Conservation (phyloP, 1,140 invertebrate genomes). For the Panonychus citri region DNA sequence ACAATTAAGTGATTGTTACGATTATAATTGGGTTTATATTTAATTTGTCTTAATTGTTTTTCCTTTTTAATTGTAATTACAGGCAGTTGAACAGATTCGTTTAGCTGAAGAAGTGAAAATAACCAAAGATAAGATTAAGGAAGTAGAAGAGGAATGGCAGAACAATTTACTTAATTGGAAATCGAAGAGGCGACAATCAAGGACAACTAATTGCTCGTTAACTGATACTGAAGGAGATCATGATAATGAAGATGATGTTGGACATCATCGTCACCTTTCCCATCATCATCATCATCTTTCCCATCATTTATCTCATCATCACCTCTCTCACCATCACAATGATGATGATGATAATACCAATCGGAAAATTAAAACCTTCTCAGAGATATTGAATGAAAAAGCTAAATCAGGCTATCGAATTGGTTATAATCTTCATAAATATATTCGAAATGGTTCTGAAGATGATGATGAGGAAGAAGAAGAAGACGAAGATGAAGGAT, state of each 20-base stretch:
- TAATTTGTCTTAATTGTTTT: too few relatives aligned
- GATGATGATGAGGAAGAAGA: not conserved
- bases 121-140: conserved; percentile 17
- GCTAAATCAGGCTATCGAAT: conserved; percentile 9
- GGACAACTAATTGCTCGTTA: not conserved
- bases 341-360: conserved; percentile 51
- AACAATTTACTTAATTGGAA: conserved; percentile 87
- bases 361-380: conserved; percentile 63
- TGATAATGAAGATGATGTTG: not conserved
- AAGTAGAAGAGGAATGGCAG: conserved; percentile 20
- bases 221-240: not conserved
- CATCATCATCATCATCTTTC: too few relatives aligned
- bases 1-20: too few relatives aligned
- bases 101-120: conserved; percentile 18
- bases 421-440: conserved; percentile 10
- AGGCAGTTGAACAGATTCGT: conserved; percentile 18
- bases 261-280: too few relatives aligned
- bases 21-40: too few relatives aligned
- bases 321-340: conserved; percentile 32
- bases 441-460: conserved; percentile 2
- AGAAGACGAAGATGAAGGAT: too few relatives aligned
- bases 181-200: conserved; percentile 44
- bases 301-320: too few relatives aligned
- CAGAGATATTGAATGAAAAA: conserved; percentile 68
- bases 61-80: not conserved